phyloP scores from a whole-genome alignment of 2,888 invertebrate species.

The Pristionchus exspectatus region DNA sequence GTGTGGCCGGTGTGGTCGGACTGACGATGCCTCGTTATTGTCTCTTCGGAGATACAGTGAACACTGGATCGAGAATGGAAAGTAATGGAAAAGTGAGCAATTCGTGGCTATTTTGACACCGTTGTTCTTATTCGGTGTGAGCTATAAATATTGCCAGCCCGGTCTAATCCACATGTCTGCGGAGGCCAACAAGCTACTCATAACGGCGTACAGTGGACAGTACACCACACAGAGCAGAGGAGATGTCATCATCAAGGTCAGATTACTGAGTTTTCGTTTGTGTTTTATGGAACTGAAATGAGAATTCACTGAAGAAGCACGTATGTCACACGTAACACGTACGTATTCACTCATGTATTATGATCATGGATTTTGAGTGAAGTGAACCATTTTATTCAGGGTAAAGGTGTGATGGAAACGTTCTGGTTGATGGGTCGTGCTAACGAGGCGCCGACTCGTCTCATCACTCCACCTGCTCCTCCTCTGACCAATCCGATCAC shows the following conservation, averaged over 20 bases:
- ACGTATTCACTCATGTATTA: no score
- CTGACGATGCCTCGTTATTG: constrained; percentile 72
- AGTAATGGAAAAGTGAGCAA: constrained; percentile 65
- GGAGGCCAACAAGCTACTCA: constrained; percentile 67
- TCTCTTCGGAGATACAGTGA: constrained; percentile 76
- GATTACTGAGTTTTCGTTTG: no score
- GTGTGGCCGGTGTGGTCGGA: constrained; percentile 65
- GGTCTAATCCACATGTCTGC: constrained; percentile 71
- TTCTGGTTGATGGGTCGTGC: constrained; percentile 52
- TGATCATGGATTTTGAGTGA: no score
- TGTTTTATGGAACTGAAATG: no score
- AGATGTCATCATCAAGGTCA: constrained; percentile 75
- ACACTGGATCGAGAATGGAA: constrained; percentile 75
- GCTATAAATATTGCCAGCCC: not conserved
- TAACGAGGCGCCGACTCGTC: not conserved
- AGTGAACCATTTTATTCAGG: not conserved
- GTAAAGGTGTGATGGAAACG: constrained; percentile 55
- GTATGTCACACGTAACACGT: no score
- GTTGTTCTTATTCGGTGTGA: no score
- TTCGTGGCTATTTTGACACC: no score
- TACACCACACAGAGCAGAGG: constrained; percentile 73
- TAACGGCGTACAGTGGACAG: constrained; percentile 68
- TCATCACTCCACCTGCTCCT: not conserved
- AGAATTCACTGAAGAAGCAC: no score
- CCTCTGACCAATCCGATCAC: not conserved